Percentiles rank a stretch among this genome's conserved stretches.
phyloP scores from a whole-genome alignment of 2,888 invertebrate species.

The Cataglyphis cursor region DNA sequence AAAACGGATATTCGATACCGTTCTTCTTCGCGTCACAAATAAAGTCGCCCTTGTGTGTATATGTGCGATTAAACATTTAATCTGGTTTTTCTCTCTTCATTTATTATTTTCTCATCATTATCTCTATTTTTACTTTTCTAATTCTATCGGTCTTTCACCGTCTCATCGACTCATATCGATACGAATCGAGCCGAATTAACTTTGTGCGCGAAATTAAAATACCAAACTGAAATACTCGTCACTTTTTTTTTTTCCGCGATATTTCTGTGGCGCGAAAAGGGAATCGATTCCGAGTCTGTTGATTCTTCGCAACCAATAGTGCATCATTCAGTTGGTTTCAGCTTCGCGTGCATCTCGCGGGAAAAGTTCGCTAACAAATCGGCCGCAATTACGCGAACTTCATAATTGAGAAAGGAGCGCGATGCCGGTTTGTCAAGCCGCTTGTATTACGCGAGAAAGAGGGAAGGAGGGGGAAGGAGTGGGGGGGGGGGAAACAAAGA shows the following conservation, averaged over 20 bases:
- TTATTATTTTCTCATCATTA: background rate
- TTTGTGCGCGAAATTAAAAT: background rate
- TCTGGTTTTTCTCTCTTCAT: too few relatives aligned
- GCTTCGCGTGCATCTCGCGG: background rate
- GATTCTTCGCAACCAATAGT: slow-evolving; percentile 12
- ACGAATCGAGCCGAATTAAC: background rate
- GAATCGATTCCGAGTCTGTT: background rate
- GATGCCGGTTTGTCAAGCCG: slow-evolving; percentile 34
- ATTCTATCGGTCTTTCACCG: background rate
- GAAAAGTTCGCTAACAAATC: slow-evolving; percentile 39
- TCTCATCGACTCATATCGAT: background rate
- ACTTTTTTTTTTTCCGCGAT: background rate
- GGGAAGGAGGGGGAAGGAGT: background rate
- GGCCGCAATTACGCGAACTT: slow-evolving; percentile 38
- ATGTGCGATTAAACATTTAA: background rate
- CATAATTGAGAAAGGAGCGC: slow-evolving; percentile 43
- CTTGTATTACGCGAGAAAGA: slow-evolving; percentile 8
- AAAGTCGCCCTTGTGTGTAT: background rate
- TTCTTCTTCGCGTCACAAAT: background rate
- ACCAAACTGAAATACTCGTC: background rate
- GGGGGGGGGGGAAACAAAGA: slow-evolving; percentile 16
- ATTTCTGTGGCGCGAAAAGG: background rate
- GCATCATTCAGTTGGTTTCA: background rate
- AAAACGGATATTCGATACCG: background rate
- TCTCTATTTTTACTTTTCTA: background rate